Percentiles rank a stretch among this genome's conserved stretches.
These are phyloP conservation scores for Acanthurus leucopareius DNA, from an alignment of 2,797 vertebrate genomes.

Conservation along the genomic window DNA sequence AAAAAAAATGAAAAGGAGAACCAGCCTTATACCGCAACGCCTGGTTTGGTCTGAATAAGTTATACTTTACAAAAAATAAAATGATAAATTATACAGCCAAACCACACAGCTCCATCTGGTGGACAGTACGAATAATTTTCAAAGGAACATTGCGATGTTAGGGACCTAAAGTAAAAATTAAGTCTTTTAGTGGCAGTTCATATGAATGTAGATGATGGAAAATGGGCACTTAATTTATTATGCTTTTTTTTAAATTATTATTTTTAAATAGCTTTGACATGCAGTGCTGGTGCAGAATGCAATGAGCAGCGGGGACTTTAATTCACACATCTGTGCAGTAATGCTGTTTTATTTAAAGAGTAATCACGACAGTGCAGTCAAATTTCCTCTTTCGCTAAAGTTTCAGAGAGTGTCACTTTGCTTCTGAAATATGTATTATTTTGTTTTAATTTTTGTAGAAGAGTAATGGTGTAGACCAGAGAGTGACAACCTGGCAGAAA, in stretches of 20 bases:
- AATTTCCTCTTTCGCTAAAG: constrained; percentile 40
- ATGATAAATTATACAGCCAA: not conserved
- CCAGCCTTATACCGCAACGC: too few species aligned
- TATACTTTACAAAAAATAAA: not conserved
- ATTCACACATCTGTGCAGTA: not conserved
- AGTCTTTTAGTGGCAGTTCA: not conserved
- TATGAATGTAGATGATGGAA: not conserved
- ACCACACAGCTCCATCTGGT: constrained; percentile 3
- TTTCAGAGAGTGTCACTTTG: constrained; percentile 44
- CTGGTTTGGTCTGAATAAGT: too few species aligned
- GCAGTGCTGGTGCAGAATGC: not conserved
- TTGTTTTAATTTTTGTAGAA: constrained; percentile 62
- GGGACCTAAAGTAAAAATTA: not conserved
- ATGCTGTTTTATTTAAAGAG: not conserved
- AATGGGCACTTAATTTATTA: not conserved
- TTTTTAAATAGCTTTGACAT: not conserved
- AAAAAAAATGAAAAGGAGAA: too few species aligned
- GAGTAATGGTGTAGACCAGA: constrained; percentile 69
- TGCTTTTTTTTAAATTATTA: not conserved
- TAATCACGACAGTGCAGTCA: constrained; percentile 23
- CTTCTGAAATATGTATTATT: constrained; percentile 54
- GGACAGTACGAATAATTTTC: not conserved
- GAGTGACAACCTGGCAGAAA: constrained; percentile 82
- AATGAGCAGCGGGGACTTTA: not conserved
- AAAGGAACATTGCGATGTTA: not conserved